These are phyloP conservation scores for Bradynema listronoti DNA, from an alignment of 1,140 invertebrate genomes.

Conservation along the genomic window DNA sequence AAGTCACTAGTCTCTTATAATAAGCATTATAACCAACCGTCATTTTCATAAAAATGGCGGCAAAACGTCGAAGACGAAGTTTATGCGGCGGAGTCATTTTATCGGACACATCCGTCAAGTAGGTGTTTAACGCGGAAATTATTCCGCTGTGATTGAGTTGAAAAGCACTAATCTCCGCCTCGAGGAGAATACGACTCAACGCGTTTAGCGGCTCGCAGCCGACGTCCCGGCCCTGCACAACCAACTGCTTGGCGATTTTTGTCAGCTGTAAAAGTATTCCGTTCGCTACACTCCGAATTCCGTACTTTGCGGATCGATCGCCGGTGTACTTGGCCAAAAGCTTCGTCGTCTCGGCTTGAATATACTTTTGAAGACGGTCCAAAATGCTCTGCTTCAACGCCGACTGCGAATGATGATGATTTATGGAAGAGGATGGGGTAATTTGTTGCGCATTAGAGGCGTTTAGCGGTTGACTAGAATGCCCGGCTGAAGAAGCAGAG, in stretches of 20 bases:
- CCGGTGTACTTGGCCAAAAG: conserved; percentile 20
- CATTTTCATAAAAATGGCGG: conserved; percentile 44
- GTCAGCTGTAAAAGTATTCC: conserved; percentile 4
- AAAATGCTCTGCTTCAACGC: conserved; percentile 5
- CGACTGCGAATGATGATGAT: background rate
- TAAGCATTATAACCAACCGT: conserved; percentile 10
- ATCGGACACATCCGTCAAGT: conserved; percentile 29
- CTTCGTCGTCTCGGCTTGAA: conserved; percentile 15
- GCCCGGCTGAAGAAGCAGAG: no score
- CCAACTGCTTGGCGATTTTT: conserved; percentile 15
- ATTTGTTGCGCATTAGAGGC: no score
- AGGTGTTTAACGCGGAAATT: conserved; percentile 37
- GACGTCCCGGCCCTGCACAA: conserved; percentile 9
- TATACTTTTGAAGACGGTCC: conserved; percentile 3
- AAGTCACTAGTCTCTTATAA: no score
- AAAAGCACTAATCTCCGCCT: conserved; percentile 46
- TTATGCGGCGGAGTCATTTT: conserved; percentile 22
- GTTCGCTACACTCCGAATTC: conserved; percentile 9
- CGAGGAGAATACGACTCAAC: conserved; percentile 28
- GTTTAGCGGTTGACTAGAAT: no score
- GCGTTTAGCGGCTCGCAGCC: conserved; percentile 40
- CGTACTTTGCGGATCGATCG: conserved; percentile 14
- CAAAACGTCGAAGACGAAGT: conserved; percentile 40
- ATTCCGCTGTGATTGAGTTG: conserved; percentile 52
- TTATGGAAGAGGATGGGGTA: conserved; percentile 5